Base-by-base conservation (phyloP, 2,113 vertebrate species). In the Megalops atlanticus region DNA sequence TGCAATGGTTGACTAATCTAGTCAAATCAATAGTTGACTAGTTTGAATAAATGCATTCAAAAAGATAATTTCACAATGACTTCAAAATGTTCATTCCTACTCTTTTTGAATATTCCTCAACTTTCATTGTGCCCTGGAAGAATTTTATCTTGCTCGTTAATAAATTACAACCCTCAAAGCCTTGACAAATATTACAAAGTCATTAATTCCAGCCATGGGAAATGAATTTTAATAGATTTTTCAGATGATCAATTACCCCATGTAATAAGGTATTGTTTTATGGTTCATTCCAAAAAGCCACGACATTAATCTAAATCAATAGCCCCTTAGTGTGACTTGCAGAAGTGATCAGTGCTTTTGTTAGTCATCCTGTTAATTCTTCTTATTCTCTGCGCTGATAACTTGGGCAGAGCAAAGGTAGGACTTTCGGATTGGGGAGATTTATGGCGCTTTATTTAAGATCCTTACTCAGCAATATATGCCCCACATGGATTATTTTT, bases 181-280 rank as follows among this genome's bases (percentile, higher is more conserved):
- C 77, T 82, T 82, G 81, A 80, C 82, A 82, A 85, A 85, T 85
- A 84, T 83, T 88, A 84, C 79, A 85, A 81, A 85, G 78, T 78
- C 85, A 84, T 90, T 89, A 68, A 83, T 88, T 88, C 83, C 80
- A 84, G 87, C 89, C 82, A 64, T 40, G 81, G 85, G 83, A 87
- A 85, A 87, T 76, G 74, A 89, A 80, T 81, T 31, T 75, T 78
- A 85, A 88, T 89, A 84, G 85, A 89, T 90, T 91, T 92, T 89
- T 86, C 78, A 88, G 88, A 90, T 86, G 86, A 92, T 91, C 90
- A 91, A 92, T 92, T 92, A 91, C 83, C 81, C 82, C 69, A 45
- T 77, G 84, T 91, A 92, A 93, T 90, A 82, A 86, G 84, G 87
- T 91, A 88, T 90, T 93, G 86, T 91, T 92, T 91, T 87, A 91